phyloP scores from a whole-genome alignment of 1,140 invertebrate species.

The Mactra quadrangularis region DNA sequence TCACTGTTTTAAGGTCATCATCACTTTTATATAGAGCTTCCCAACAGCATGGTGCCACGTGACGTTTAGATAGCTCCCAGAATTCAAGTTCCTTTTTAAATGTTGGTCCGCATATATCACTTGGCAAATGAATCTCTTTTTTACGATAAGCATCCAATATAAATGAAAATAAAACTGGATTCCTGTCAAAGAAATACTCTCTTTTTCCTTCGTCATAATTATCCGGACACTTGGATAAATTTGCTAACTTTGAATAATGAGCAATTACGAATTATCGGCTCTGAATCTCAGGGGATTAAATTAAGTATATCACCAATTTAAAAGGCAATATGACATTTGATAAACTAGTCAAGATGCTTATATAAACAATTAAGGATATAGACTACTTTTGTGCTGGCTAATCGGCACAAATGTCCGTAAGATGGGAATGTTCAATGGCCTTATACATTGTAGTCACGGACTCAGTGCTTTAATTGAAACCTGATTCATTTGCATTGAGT shows the following conservation, averaged over 20 bases:
- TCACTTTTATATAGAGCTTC: conserved; percentile 27
- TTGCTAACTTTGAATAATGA: conserved; percentile 40
- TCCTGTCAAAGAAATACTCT: conserved; percentile 93
- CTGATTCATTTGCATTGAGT: too few species aligned
- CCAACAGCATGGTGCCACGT: conserved; percentile 57
- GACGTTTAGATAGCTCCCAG: conserved; percentile 24
- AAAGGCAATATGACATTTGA: too few species aligned
- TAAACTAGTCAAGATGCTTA: too few species aligned
- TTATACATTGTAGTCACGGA: too few species aligned
- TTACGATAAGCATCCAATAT: conserved; percentile 98
- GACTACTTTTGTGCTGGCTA: too few species aligned
- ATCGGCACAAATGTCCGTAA: too few species aligned
- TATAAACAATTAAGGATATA: too few species aligned
- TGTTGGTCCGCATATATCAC: conserved; percentile 93
- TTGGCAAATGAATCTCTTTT: conserved; percentile 96
- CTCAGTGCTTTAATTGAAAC: too few species aligned
- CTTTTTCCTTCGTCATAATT: not conserved
- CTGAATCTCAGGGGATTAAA: too few species aligned
- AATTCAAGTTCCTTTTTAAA: conserved; percentile 58
- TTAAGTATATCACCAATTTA: too few species aligned
- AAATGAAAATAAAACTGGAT: conserved; percentile 97
- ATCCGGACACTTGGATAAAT: not conserved
- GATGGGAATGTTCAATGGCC: too few species aligned
- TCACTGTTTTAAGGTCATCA: conserved; percentile 12
- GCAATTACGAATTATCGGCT: too few species aligned